phyloP scores from a whole-genome alignment of 2,113 vertebrate genomes.

The Epinephelus lanceolatus region DNA sequence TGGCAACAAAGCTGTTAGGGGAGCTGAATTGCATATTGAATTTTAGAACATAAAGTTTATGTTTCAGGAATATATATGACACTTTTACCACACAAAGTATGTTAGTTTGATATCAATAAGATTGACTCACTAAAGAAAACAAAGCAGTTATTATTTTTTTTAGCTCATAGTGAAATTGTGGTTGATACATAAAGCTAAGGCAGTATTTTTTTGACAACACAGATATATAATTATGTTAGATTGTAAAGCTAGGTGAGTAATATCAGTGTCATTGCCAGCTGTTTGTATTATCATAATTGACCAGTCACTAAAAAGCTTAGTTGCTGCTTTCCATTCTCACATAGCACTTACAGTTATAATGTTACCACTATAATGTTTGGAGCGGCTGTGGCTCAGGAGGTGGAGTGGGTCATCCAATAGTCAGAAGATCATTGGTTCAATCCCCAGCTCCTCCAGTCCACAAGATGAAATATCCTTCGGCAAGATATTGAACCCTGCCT shows the following conservation, averaged over 20 bases:
- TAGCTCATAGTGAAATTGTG: conserved; percentile 7
- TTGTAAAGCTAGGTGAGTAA: not conserved
- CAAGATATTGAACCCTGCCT: too few relatives aligned
- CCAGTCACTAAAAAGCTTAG: not conserved
- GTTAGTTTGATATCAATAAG: conserved; percentile 1
- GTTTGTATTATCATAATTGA: not conserved
- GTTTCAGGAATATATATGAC: conserved; percentile 19
- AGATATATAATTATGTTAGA: conserved; percentile 1
- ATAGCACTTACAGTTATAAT: not conserved
- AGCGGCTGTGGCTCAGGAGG: too few relatives aligned
- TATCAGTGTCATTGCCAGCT: not conserved
- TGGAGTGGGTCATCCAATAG: too few relatives aligned
- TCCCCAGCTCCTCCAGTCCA: too few relatives aligned
- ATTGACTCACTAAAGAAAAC: conserved; percentile 1
- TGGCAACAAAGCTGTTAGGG: conserved; percentile 42
- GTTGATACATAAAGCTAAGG: not conserved
- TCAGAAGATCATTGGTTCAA: too few relatives aligned
- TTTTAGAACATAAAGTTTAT: conserved; percentile 28
- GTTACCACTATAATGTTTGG: too few relatives aligned
- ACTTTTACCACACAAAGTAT: conserved; percentile 19
- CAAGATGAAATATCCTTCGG: too few relatives aligned
- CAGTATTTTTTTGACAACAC: not conserved
- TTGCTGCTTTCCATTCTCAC: not conserved
- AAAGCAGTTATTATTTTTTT: not conserved
- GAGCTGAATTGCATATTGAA: conserved; percentile 37